Percentiles rank a stretch among this genome's conserved stretches.
These are phyloP conservation scores for Scomber japonicus DNA, from an alignment of 2,113 vertebrate genomes.

Conservation along the genomic window DNA sequence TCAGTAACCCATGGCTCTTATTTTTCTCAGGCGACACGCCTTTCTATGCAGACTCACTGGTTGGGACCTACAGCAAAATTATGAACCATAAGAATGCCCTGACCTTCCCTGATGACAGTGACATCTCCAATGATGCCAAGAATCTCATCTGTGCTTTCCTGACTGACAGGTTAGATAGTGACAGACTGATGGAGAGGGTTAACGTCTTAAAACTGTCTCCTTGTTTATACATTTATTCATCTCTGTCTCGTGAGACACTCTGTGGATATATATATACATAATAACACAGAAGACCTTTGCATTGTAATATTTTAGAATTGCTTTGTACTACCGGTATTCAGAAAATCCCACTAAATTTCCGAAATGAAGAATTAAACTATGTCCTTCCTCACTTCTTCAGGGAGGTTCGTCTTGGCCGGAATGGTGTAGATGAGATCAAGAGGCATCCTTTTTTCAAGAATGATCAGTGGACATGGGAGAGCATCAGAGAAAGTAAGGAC, in stretches of 20 bases:
- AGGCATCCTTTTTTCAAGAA: constrained; percentile 98
- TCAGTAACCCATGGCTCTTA: constrained; percentile 1
- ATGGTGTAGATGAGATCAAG: constrained; percentile 98
- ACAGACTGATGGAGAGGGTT: not conserved
- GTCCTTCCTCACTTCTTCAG: constrained; percentile 72
- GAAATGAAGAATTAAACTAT: too few species aligned
- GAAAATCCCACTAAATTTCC: too few species aligned
- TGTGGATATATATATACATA: not conserved
- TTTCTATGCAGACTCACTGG: constrained; percentile 98
- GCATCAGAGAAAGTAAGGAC: constrained; percentile 94
- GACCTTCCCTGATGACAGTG: constrained; percentile 97
- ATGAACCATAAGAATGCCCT: constrained; percentile 99
- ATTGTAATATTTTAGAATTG: not conserved
- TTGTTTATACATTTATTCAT: constrained; percentile 17
- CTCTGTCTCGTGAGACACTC: not conserved
- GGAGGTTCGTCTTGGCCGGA: constrained; percentile 95
- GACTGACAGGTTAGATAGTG: constrained; percentile 92
- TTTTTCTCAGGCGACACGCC: constrained; percentile 93
- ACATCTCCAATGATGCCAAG: constrained; percentile 98
- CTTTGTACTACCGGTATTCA: too few species aligned
- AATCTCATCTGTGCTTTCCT: constrained; percentile 98
- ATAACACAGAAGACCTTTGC: not conserved
- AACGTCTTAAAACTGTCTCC: constrained; percentile 29
- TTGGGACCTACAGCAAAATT: constrained; percentile 99
- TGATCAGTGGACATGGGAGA: constrained; percentile 98